These are phyloP conservation scores for Upupa epops DNA, from an alignment of 2,113 vertebrate genomes.

Conservation along the genomic window DNA sequence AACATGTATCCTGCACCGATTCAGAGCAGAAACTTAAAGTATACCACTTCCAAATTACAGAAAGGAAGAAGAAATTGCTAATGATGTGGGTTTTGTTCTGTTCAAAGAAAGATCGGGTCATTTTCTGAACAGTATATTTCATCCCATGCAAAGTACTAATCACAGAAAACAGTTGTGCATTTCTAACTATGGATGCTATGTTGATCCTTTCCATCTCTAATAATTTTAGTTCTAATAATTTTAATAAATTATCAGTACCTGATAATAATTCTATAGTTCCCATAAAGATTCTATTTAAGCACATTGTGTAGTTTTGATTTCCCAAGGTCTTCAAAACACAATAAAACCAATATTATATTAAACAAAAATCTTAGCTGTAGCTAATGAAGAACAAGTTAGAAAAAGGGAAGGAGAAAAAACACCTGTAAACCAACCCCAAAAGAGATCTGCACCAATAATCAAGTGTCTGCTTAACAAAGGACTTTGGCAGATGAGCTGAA, in stretches of 20 bases:
- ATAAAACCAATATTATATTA: too few relatives aligned
- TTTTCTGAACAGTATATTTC: background rate
- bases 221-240: too few relatives aligned
- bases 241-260: background rate
- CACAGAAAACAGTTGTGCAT: background rate
- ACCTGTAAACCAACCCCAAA: too few relatives aligned
- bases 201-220: background rate
- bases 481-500: too few relatives aligned
- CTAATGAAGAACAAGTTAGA: too few relatives aligned
- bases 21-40: background rate
- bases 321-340: too few relatives aligned
- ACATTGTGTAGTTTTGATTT: too few relatives aligned
- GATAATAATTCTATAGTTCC: background rate
- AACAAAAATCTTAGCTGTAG: too few relatives aligned
- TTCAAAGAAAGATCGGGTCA: background rate
- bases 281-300: background rate
- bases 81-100: background rate
- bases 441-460: too few relatives aligned
- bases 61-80: background rate
- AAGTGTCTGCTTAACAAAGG: too few relatives aligned
- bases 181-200: background rate
- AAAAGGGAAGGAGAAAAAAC: too few relatives aligned
- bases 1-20: background rate
- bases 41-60: background rate
- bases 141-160: background rate